Base-by-base conservation (phyloP, 2,888 invertebrate species). In the Megaustenia siamemsis region DNA sequence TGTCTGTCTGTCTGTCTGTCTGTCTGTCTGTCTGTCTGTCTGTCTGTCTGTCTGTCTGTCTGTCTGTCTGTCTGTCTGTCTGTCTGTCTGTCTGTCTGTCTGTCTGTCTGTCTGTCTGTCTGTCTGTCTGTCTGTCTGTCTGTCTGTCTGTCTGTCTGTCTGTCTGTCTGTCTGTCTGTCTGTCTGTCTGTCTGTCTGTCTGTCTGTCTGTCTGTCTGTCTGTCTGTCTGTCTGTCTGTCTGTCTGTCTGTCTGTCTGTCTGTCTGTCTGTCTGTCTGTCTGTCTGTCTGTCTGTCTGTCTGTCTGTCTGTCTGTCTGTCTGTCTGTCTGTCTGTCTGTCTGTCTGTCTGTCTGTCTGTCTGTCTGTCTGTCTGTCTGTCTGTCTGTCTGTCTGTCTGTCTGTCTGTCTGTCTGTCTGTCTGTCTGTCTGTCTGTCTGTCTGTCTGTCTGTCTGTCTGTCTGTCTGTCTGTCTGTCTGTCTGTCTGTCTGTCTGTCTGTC, bases 211-310 rank as follows among this genome's bases (percentile, higher is more conserved):
- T 75, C 45, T 75, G 45, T 75, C 75, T 43, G 45, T 75, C 45
- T 75, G 45, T 75, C 75, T 75, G 32, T 75, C 75, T 75, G 32
- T 75, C 45, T 40, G 45, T 43, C 40, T 40, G 45, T 75, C 45
- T 75, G 45, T 75, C 45, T 75, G 45, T 75, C 43, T 43, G 45
- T 75, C 45, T 75, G 43, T 75, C 45, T 43, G 45, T 43, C 75
- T 75, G 32, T 75, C 75, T 75, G 45, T 49, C 43, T 75, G 32
- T 75, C 40, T 43, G 45, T 43, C 75, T 75, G 45, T 75, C 75
- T 75, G 45, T 43, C 75, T 40, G 32, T 43, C 75, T 56, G 73
- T 82, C 73, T 82, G 73, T 82, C 82, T 75, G 73, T 60, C 60
- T n/a, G 12, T 60, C 73, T 56, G 53, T 53, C 73, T 82, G 73